phyloP scores from a whole-genome alignment of 2,113 vertebrate genomes.

The Tinamus guttatus region DNA sequence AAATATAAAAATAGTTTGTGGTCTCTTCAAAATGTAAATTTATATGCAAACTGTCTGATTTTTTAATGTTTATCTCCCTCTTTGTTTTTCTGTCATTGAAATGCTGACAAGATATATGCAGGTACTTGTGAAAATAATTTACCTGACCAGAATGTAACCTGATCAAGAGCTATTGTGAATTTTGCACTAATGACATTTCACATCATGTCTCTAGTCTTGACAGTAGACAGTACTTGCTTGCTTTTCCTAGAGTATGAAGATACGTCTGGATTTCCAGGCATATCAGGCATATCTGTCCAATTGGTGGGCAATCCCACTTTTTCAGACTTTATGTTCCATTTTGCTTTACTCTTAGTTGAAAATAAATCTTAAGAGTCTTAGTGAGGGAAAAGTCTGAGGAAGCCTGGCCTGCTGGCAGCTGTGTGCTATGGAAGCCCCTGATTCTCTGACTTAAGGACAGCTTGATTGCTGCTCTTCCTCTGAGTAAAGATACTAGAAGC shows the following conservation, averaged over 20 bases:
- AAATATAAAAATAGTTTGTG: neutral
- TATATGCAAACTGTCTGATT: neutral
- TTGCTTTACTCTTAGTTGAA: neutral
- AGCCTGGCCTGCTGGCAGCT: neutral
- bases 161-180: neutral
- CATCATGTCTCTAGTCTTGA: neutral
- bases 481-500: neutral
- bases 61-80: neutral
- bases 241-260: neutral
- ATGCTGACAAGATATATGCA: neutral
- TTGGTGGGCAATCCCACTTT: neutral
- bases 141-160: neutral
- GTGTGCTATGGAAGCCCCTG: neutral
- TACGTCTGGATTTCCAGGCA: neutral
- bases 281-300: neutral
- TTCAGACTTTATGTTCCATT: neutral
- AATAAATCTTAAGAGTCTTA: conserved; percentile 2
- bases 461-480: neutral
- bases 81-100: neutral
- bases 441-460: conserved; percentile 6
- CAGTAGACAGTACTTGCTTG: neutral
- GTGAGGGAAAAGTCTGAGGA: neutral
- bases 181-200: neutral
- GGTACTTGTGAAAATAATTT: neutral
- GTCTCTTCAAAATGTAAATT: neutral